phyloP scores from a whole-genome alignment of 1,140 invertebrate genomes.

The Antheraea mylitta region DNA sequence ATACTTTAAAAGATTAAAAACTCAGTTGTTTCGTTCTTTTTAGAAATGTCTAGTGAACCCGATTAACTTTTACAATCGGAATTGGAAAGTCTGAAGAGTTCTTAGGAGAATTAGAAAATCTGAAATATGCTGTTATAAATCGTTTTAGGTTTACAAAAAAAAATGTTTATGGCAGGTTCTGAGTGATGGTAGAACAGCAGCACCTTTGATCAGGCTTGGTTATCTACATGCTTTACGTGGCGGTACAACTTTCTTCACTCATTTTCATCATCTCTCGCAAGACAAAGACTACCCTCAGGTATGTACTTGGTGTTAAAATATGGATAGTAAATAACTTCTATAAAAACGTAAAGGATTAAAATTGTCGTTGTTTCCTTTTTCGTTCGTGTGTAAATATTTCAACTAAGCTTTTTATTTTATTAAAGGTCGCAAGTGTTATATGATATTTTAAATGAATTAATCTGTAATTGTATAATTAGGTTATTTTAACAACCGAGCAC shows the following conservation, averaged over 20 bases:
- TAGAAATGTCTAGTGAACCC: neutral
- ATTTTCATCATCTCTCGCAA: constrained; percentile 90
- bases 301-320: constrained; percentile 17
- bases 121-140: neutral
- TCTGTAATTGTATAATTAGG: too few species aligned
- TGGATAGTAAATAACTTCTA: neutral
- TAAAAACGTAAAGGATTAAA: neutral
- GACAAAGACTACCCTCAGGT: constrained; percentile 89
- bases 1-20: too few species aligned
- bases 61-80: too few species aligned
- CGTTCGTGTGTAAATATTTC: too few species aligned
- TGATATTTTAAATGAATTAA: too few species aligned
- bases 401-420: too few species aligned
- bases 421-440: too few species aligned
- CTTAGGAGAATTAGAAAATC: neutral
- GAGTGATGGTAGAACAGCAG: constrained; percentile 92
- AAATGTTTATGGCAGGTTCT: constrained; percentile 78
- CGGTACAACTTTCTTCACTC: constrained; percentile 90
- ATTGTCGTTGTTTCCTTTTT: too few species aligned
- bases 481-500: neutral
- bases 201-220: constrained; percentile 89
- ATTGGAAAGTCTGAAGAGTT: neutral
- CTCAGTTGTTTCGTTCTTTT: neutral
- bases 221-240: constrained; percentile 88
- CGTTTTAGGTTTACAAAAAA: neutral